These are phyloP conservation scores for Aldrovandia affinis DNA, from an alignment of 2,797 vertebrate genomes.

Conservation along the genomic window DNA sequence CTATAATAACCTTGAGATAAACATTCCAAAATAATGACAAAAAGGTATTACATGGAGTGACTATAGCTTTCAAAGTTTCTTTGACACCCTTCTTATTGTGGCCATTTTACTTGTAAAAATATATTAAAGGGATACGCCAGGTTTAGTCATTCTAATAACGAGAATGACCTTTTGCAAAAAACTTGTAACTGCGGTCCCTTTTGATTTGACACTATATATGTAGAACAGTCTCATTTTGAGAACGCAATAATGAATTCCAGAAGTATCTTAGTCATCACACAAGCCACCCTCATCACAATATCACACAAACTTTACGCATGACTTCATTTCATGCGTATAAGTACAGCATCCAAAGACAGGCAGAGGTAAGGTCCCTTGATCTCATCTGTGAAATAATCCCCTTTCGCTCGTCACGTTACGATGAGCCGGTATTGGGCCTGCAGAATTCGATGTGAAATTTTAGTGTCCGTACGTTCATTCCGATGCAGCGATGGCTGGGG, in stretches of 20 bases:
- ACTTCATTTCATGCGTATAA: neutral
- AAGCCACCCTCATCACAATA: no score
- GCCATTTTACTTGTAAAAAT: neutral
- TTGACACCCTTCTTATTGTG: neutral
- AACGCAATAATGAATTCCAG: neutral
- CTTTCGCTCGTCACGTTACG: neutral
- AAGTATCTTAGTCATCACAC: neutral
- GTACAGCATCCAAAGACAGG: constrained; percentile 6
- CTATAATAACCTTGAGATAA: neutral
- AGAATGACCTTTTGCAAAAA: constrained; percentile 2
- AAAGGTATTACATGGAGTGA: neutral
- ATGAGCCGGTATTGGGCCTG: neutral
- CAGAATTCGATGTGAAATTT: constrained; percentile 17
- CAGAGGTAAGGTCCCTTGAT: neutral
- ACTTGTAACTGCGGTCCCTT: neutral
- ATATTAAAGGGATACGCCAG: neutral
- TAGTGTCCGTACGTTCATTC: constrained; percentile 25
- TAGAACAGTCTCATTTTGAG: neutral
- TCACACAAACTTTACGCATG: neutral
- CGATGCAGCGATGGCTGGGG: neutral
- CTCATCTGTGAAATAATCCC: neutral
- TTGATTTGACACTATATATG: neutral
- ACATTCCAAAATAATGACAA: neutral
- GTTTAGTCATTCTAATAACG: neutral
- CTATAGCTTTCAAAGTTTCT: neutral